These are phyloP conservation scores for Meandrina meandrites DNA, from an alignment of 92 coral and sea anemone genomes.

Conservation along the genomic window DNA sequence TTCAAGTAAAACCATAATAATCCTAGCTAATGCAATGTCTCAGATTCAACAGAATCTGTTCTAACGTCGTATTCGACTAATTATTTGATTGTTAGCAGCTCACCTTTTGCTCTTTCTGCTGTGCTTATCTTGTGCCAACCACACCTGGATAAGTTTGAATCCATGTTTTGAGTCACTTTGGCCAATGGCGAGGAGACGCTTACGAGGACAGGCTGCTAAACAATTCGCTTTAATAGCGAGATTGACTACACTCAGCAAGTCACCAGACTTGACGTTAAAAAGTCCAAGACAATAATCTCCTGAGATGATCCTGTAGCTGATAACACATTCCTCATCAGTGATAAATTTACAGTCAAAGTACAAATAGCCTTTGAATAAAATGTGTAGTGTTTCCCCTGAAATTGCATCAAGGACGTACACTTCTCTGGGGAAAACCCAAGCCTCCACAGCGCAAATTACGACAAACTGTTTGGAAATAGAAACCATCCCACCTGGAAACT, in stretches of 20 bases:
- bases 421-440: neutral
- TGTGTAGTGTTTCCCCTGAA: slow-evolving; percentile 11
- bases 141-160: too few species aligned
- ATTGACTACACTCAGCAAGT: too few species aligned
- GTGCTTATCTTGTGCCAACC: neutral
- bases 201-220: too few species aligned
- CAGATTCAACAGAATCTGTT: too few species aligned
- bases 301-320: neutral
- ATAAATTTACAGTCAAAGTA: neutral
- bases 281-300: neutral
- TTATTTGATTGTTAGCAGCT: neutral
- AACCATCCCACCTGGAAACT: neutral
- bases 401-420: neutral
- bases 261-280: neutral
- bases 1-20: too few species aligned
- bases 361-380: neutral
- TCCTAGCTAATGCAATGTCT: too few species aligned
- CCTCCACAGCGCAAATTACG: too few species aligned
- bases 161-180: too few species aligned
- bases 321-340: slow-evolving; percentile 11
- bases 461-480: too few species aligned
- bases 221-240: too few species aligned
- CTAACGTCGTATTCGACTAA: too few species aligned
- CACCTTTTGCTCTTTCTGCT: neutral
- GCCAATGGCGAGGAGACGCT: too few species aligned